Evolutionary conservation across 1,140 invertebrate species (phyloP).

Genomic region (Drosophila asahinai): DNA sequence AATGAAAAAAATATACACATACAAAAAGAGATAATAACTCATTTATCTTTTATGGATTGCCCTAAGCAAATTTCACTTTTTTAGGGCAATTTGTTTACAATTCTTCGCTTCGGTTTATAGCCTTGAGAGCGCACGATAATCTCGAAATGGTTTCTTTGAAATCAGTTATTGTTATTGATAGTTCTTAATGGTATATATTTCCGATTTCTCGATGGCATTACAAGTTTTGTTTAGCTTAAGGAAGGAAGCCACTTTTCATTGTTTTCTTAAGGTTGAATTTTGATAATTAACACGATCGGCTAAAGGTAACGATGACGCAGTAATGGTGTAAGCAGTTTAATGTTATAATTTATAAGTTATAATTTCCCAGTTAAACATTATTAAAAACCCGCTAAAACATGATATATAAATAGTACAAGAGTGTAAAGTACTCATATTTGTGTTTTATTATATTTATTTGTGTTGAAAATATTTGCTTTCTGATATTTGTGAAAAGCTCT

Average conservation of each 20-base stretch:
- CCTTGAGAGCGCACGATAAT: slow-evolving; percentile 21
- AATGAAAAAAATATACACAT: not conserved
- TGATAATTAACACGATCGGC: not conserved
- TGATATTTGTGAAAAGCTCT: slow-evolving; percentile 37
- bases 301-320: slow-evolving; percentile 12
- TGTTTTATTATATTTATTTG: slow-evolving; percentile 30
- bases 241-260: slow-evolving; percentile 5
- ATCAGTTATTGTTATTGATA: slow-evolving; percentile 18
- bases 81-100: slow-evolving; percentile 50
- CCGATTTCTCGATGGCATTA: slow-evolving; percentile 14
- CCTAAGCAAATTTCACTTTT: slow-evolving; percentile 45
- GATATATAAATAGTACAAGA: slow-evolving; percentile 17
- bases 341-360: not conserved
- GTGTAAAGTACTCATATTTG: not conserved
- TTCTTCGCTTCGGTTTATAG: slow-evolving; percentile 11
- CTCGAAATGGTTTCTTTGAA: slow-evolving; percentile 33
- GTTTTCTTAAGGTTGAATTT: slow-evolving; percentile 12
- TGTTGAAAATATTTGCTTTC: slow-evolving; percentile 16
- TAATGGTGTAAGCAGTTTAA: slow-evolving; percentile 3
- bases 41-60: slow-evolving; percentile 47
- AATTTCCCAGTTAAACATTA: not conserved
- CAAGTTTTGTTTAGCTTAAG: slow-evolving; percentile 7
- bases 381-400: slow-evolving; percentile 1
- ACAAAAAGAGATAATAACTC: slow-evolving; percentile 40
- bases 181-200: slow-evolving; percentile 18